Evolutionary conservation across 2,113 vertebrate species (phyloP).

Genomic region (Nyctereutes procyonoides): DNA sequence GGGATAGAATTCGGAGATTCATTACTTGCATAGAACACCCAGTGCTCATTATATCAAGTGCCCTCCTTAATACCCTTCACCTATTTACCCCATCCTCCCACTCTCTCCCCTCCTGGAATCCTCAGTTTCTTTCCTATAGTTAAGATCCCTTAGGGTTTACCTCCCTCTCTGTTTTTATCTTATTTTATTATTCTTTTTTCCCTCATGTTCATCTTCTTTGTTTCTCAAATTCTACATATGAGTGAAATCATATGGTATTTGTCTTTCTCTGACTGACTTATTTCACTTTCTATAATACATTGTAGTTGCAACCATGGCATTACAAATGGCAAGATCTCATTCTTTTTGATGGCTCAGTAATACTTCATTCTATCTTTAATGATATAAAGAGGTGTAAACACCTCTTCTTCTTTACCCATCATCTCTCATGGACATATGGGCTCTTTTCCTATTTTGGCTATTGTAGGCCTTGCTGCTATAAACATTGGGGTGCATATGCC

Average conservation of each 20-base stretch:
- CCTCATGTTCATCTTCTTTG: not conserved
- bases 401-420: not conserved
- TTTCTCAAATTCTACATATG: not conserved
- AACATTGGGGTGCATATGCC: not conserved
- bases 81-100: not conserved
- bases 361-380: not conserved
- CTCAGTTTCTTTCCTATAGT: not conserved
- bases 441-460: not conserved
- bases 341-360: not conserved
- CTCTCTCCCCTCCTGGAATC: not conserved
- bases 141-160: not conserved
- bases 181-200: not conserved
- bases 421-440: not conserved
- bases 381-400: no score
- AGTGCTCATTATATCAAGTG: not conserved
- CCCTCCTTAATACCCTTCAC: not conserved
- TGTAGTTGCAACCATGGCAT: not conserved
- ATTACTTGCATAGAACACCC: not conserved
- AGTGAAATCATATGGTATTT: not conserved
- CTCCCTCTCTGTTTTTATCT: not conserved
- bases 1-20: not conserved
- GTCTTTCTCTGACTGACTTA: not conserved
- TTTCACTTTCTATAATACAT: not conserved
- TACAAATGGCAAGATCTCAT: not conserved
- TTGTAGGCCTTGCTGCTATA: not conserved